phyloP scores from a whole-genome alignment of 2,113 vertebrate species.

The Prolemur simus region DNA sequence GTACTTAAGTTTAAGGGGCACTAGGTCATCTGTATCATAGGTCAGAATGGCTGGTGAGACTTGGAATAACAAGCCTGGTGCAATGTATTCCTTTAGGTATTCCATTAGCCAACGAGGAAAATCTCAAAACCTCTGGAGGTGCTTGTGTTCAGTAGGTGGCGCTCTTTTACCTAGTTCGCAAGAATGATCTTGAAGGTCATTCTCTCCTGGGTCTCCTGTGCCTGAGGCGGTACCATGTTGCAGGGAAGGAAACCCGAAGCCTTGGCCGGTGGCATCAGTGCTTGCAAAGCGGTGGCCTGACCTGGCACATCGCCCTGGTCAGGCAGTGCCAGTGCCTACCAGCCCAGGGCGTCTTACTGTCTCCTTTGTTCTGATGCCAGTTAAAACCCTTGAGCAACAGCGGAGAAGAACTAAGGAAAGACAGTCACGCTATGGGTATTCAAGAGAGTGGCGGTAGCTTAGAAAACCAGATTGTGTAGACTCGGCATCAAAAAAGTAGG shows the following conservation, averaged over 20 bases:
- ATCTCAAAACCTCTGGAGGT: background rate
- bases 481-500: background rate
- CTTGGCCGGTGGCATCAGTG: background rate
- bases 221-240: background rate
- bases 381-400: constrained; percentile 41
- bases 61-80: background rate
- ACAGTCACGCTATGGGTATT: constrained; percentile 33
- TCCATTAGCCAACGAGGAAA: background rate
- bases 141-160: constrained; percentile 71
- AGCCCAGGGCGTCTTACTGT: constrained; percentile 24
- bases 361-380: constrained; percentile 69
- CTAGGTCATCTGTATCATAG: background rate
- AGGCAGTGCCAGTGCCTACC: constrained; percentile 14
- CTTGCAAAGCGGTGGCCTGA: background rate
- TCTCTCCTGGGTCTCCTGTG: background rate
- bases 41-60: background rate
- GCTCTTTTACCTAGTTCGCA: constrained; percentile 68
- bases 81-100: background rate
- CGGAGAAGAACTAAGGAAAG: constrained; percentile 1
- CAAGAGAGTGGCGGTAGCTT: background rate
- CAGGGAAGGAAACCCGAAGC: background rate
- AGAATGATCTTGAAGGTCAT: constrained; percentile 23
- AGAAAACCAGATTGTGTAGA: background rate
- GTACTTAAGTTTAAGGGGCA: background rate
- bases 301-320: constrained; percentile 22